Percentiles rank a stretch among this genome's conserved stretches.
Conservation (phyloP, 2,113 vertebrate species). For the Capreolus pygargus region DNA sequence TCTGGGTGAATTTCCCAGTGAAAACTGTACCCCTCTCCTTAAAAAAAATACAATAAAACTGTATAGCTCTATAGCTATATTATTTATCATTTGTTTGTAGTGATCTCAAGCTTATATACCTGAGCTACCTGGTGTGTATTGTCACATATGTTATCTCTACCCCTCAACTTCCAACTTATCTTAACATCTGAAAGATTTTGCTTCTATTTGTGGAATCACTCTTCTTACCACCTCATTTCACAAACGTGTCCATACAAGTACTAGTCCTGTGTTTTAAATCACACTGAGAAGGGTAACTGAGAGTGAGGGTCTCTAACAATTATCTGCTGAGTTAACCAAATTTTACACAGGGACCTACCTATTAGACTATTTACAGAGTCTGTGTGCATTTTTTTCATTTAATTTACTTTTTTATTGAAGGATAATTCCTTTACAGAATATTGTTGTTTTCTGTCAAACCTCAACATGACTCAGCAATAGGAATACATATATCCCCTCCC, state of each 20-base stretch:
- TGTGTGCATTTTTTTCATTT: neutral
- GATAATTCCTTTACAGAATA: neutral
- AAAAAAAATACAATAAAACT: neutral
- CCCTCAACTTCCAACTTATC: neutral
- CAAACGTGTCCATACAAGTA: neutral
- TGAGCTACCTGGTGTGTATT: neutral
- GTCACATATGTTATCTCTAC: neutral
- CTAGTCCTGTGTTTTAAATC: neutral
- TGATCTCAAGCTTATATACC: neutral
- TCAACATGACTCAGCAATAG: neutral
- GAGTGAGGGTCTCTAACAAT: neutral
- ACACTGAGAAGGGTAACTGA: neutral
- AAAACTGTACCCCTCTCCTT: neutral
- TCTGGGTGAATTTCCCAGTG: neutral
- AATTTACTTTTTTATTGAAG: neutral
- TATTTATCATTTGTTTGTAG: neutral
- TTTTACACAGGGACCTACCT: neutral
- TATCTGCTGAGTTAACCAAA: neutral
- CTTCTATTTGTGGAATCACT: neutral
- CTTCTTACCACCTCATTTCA: neutral
- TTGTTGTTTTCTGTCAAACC: neutral
- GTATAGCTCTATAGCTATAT: neutral
- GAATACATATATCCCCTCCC: neutral
- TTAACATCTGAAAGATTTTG: neutral
- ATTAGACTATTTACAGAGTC: neutral